A percentile compares a stretch with the other conserved stretches of the same genome.
Conservation (phyloP, 2,797 vertebrate species). For the Peromyscus attwateri region DNA sequence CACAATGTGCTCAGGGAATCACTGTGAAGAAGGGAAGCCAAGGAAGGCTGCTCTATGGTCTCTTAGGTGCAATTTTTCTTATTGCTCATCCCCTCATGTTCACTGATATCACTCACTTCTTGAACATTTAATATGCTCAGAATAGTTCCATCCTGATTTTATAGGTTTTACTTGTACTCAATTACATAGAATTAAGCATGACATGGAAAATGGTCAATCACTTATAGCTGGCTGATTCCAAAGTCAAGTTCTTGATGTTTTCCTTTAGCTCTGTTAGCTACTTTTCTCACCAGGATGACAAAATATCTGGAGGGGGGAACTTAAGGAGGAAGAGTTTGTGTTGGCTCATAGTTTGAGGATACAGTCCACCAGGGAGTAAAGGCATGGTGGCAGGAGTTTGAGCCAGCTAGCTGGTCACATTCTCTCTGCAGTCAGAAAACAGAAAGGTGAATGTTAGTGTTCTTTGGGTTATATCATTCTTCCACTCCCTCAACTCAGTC, state of each 20-base stretch:
- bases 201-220: background rate
- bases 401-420: background rate
- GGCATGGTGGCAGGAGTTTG: background rate
- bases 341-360: background rate
- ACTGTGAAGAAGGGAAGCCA: fast-evolving
- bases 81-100: background rate
- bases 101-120: background rate
- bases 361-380: background rate
- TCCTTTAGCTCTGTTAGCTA: background rate
- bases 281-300: background rate
- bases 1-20: background rate
- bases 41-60: too few species aligned
- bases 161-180: background rate
- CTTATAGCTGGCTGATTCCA: background rate
- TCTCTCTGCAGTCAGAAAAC: background rate
- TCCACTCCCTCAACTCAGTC: background rate
- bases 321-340: background rate
- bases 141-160: background rate
- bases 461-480: background rate
- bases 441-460: background rate
- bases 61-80: background rate
- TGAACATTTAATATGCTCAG: background rate
- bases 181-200: background rate
- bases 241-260: background rate
- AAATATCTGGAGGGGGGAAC: too few species aligned